phyloP scores from a whole-genome alignment of 2,888 invertebrate species.

The Pollenia labialis region DNA sequence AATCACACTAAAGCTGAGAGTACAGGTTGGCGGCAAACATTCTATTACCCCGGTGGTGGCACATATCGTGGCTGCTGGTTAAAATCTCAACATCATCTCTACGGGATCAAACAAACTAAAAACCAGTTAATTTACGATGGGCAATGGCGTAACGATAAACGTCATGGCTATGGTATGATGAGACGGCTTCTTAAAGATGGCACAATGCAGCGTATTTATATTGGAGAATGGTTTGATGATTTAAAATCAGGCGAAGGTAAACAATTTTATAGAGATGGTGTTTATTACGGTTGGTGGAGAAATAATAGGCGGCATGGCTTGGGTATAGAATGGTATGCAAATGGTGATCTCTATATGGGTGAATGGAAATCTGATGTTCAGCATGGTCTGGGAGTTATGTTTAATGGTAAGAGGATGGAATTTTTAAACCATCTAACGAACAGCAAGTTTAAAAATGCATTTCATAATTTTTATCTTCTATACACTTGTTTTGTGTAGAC shows the following conservation, averaged over 20 bases:
- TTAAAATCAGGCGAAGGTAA: conserved; percentile 83
- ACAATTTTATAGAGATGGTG: conserved; percentile 80
- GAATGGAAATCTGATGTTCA: conserved; percentile 80
- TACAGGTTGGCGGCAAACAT: conserved; percentile 77
- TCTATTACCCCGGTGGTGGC: conserved; percentile 79
- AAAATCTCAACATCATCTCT: conserved; percentile 78
- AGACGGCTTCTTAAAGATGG: conserved; percentile 77
- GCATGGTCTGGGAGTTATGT: conserved; percentile 81
- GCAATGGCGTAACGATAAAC: conserved; percentile 79
- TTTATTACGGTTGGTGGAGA: conserved; percentile 82
- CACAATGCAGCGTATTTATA: conserved; percentile 78
- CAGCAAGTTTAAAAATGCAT: too few relatives aligned
- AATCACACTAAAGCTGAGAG: conserved; percentile 74
- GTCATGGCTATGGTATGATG: conserved; percentile 81
- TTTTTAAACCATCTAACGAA: too few relatives aligned
- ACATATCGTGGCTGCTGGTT: conserved; percentile 80
- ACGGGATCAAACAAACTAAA: conserved; percentile 78
- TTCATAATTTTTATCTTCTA: too few relatives aligned
- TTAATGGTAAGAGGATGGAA: conserved; percentile 76
- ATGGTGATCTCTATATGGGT: conserved; percentile 81
- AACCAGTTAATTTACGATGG: conserved; percentile 81
- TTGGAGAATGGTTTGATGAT: conserved; percentile 81
- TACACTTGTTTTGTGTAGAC: too few relatives aligned
- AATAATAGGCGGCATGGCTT: conserved; percentile 80
- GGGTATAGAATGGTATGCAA: conserved; percentile 82